These are phyloP conservation scores for Parauchenoglanis ngamensis DNA, from an alignment of 2,797 vertebrate genomes.

Conservation along the genomic window DNA sequence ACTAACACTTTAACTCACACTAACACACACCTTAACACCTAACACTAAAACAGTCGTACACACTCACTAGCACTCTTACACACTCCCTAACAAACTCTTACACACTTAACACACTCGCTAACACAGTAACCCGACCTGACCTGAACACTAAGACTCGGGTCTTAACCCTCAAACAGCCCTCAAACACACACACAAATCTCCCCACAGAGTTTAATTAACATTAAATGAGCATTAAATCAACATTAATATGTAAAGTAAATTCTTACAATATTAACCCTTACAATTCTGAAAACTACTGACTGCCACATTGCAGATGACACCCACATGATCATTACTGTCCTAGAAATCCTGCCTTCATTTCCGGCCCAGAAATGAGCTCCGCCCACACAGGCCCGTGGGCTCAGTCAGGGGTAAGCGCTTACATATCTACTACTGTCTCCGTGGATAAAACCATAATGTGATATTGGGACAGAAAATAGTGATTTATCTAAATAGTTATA, in stretches of 20 bases:
- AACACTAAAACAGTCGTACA: neutral
- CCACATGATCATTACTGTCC: neutral
- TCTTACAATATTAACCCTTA: neutral
- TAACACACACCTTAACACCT: neutral
- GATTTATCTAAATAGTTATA: neutral
- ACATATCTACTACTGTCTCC: neutral
- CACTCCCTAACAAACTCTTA: neutral
- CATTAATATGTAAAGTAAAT: neutral
- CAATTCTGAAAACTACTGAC: too few relatives aligned
- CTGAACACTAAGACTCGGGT: too few relatives aligned
- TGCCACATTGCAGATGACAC: neutral
- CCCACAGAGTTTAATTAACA: neutral
- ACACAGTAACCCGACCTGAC: neutral
- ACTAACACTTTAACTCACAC: neutral
- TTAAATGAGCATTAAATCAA: neutral
- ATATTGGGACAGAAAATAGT: conserved; percentile 43
- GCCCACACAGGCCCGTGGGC: neutral
- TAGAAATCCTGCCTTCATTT: neutral
- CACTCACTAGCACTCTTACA: neutral
- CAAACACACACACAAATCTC: neutral
- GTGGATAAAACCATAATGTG: neutral
- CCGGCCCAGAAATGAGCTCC: neutral
- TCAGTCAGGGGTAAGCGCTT: neutral
- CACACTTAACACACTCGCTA: neutral
- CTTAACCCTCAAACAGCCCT: too few relatives aligned